Base-by-base conservation (phyloP, 2,797 vertebrate species). In the Gymnoscopelus microlampas region DNA sequence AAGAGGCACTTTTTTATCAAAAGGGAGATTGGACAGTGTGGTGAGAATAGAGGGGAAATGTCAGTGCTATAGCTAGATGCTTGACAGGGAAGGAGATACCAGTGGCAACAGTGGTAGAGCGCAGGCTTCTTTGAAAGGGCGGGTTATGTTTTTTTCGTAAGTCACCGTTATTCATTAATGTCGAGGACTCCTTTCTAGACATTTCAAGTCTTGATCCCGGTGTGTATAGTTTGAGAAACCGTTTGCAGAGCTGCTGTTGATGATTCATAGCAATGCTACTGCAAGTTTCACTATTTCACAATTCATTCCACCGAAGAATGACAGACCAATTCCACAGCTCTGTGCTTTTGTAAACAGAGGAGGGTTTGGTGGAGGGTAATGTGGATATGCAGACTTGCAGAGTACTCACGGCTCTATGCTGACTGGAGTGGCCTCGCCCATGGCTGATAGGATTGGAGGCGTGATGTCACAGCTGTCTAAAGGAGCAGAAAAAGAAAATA, bases 371-470 rank as follows among this genome's bases (percentile, higher is more conserved):
- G 60, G 15, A 44, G 39, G 39, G 7, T 44, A 70, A 54, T n/a
- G 53, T 15, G 10, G 14, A 56, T 54, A 8, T 44, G 39, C 39
- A 44, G 39, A 44, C 39, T 44, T 44, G 63, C 54, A 39, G 48
- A 66, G 66, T 86, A 98, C 98, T 98, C 92, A 99, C 98, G 98
- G 98, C 83, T 99, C 97, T 24, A 98, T 97, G 94, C 97, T 98
- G 93, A 98, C 97, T 0, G 98, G 97, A 6, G 98, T 98, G 85
- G 93, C 96, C 76, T 99, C 98, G 19, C 93, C 94, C 85, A 99
- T 96, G 23, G 96, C 95, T 0, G 95, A 94, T 60, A 99, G 94
- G 66, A 98, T 91, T 0, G 98, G 98, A 0, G 98, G 98, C 0
- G 97, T 98, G 80, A 98, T 96, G 89, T 99, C 98, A 26, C 94